Evolutionary conservation across 2,113 vertebrate species (phyloP).

Genomic region (Epinephelus lanceolatus): DNA sequence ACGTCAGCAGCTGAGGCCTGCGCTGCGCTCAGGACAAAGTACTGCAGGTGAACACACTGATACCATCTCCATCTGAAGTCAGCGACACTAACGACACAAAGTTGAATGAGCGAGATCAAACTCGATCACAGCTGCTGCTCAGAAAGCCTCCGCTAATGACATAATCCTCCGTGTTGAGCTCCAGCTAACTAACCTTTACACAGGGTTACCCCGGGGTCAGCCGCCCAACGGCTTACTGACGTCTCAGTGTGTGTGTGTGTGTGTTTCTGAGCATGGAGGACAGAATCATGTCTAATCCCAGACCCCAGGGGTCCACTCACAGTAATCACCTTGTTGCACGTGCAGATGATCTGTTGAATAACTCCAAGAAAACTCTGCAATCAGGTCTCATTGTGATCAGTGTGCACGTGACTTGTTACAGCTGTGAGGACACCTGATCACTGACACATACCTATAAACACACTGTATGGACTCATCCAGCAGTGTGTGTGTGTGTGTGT

Average conservation of each 20-base stretch:
- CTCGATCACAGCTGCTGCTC: conserved; percentile 11
- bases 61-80: conserved; percentile 44
- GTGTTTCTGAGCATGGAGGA: conserved; percentile 26
- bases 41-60: neutral
- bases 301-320: conserved; percentile 65
- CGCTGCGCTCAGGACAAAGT: conserved; percentile 9
- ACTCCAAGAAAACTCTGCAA: conserved; percentile 41
- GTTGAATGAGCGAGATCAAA: conserved; percentile 34
- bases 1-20: neutral
- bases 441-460: conserved; percentile 15
- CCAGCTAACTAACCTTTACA: conserved; percentile 50
- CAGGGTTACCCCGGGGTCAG: conserved; percentile 34
- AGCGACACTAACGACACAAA: conserved; percentile 45
- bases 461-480: no score
- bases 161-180: conserved; percentile 47
- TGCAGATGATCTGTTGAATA: conserved; percentile 53
- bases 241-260: conserved; percentile 7
- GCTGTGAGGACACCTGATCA: conserved; percentile 56
- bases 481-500: no score
- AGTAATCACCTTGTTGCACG: conserved; percentile 63
- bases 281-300: conserved; percentile 41
- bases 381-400: conserved; percentile 65
- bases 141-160: conserved; percentile 44
- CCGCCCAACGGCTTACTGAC: conserved; percentile 42
- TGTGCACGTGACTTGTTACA: conserved; percentile 44